phyloP scores from a whole-genome alignment of 2,113 vertebrate species.

The Albula goreensis region DNA sequence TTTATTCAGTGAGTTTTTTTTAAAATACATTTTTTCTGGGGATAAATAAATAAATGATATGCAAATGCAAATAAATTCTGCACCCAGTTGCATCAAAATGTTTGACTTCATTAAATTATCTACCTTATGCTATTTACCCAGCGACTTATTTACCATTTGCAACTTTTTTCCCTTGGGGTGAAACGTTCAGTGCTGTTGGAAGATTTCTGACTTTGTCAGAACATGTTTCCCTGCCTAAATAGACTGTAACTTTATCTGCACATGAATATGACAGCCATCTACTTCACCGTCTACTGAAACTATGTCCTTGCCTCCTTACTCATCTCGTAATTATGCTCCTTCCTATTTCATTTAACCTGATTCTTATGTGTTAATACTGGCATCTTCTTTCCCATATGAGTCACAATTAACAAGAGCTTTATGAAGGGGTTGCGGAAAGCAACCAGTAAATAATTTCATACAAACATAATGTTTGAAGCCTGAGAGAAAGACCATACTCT shows the following conservation, averaged over 20 bases:
- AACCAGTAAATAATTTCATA: not conserved
- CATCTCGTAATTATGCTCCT: not conserved
- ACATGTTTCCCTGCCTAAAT: not conserved
- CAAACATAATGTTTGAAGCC: slow-evolving; percentile 10
- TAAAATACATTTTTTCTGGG: not conserved
- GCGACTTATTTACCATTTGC: not conserved
- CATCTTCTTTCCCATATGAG: not conserved
- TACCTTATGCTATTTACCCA: not conserved
- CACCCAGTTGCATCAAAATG: not conserved
- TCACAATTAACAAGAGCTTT: not conserved
- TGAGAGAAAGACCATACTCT: slow-evolving; percentile 53
- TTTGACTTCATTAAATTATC: not conserved
- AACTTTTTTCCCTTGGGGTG: not conserved
- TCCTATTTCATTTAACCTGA: not conserved
- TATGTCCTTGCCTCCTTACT: not conserved
- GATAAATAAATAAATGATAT: too few relatives aligned
- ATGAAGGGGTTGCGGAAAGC: not conserved
- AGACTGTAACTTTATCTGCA: not conserved
- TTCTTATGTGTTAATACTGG: not conserved
- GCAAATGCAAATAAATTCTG: not conserved
- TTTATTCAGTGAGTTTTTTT: too few relatives aligned
- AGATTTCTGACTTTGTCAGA: not conserved
- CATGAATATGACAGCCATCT: not conserved
- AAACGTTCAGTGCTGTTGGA: not conserved
- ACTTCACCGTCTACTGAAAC: too few relatives aligned